Conservation (phyloP, 2,888 invertebrate species). For the Lasius fuliginosus region DNA sequence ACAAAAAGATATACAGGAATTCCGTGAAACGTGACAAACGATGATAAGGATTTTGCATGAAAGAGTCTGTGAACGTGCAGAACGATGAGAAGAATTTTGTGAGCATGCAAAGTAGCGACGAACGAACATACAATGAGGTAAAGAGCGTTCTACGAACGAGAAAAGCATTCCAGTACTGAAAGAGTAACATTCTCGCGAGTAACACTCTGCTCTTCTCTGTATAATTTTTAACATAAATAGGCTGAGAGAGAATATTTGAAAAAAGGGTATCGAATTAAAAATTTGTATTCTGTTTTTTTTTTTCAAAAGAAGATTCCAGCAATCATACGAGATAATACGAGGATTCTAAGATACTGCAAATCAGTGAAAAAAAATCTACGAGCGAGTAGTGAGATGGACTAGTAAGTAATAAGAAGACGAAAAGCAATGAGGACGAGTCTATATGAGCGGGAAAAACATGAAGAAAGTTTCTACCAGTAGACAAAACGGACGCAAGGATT, state of each 20-base stretch:
- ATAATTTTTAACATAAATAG: constrained; percentile 54
- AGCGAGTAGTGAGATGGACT: constrained; percentile 2
- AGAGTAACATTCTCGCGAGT: constrained; percentile 48
- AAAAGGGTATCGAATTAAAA: constrained; percentile 33
- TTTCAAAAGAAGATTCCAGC: background rate
- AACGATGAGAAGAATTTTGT: constrained; percentile 51
- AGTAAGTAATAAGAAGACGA: constrained; percentile 16
- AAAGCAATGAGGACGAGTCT: constrained; percentile 42
- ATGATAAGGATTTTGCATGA: constrained; percentile 38
- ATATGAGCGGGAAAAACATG: constrained; percentile 32
- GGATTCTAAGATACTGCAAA: constrained; percentile 21
- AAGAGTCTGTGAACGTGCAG: constrained; percentile 42
- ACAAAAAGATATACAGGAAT: constrained; percentile 30
- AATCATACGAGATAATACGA: background rate
- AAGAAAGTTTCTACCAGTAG: constrained; percentile 15
- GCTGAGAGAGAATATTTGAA: constrained; percentile 32
- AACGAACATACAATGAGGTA: constrained; percentile 41
- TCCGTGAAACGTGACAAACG: constrained; percentile 40
- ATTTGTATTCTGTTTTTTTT: constrained; percentile 6
- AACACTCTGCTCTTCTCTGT: constrained; percentile 21
- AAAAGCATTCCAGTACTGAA: constrained; percentile 48
- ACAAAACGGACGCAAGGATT: constrained; percentile 9
- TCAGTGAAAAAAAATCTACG: constrained; percentile 35
- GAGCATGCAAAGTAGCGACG: constrained; percentile 45
- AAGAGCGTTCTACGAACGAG: constrained; percentile 38